Evolutionary conservation across 2,888 invertebrate species (phyloP), one percentile per base, ranked within the genome.

Genomic region (Temnothorax ravouxi): DNA sequence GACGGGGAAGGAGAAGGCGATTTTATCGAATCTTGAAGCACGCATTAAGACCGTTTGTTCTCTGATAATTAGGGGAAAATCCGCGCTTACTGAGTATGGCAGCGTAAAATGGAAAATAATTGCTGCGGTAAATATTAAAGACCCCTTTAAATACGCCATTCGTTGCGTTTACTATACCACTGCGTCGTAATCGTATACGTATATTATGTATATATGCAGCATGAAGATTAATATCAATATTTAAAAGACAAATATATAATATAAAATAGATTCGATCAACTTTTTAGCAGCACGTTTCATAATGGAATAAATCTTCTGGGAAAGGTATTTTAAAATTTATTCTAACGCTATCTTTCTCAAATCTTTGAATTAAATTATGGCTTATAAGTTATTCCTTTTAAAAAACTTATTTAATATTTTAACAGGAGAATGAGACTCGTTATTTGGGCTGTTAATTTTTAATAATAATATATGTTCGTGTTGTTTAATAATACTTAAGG

Each of bases 101-200:
- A 38, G 25, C 71, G 59, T 71, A 61, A 80, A 80, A 25, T 80
- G 71, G 69, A 59, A 71, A 80, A 71, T 80, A 80, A 80, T 80
- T 80, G 18, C 69, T 11, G 69, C 15, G 21, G 6, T 69, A 71
- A 71, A 61, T 69, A 69, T 50, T 71, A 59, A 79, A 79, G 34
- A 47, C 77, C 66, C 54, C 54, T 11, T 67, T 79, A 69, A 67
- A 59, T 59, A 71, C 38, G 47, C 50, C 38, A 61, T 80, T 80
- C 38, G 6, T 50, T 79, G 21, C 18, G 34, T 56, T 56, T 67
- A 56, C 15, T 67, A 29, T 21, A 47, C 18, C 47, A 50, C 11
- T 34, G 56, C 21, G 21, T 4, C 8, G 38, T 79, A 21, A 62
- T 38, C 38, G 1, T 18, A 25, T 41, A 5, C 15, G 6, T 54